Evolutionary conservation across 2,888 invertebrate genomes (phyloP), one percentile per base, ranked within the genome.

Genomic region (Copidosoma aretas): DNA sequence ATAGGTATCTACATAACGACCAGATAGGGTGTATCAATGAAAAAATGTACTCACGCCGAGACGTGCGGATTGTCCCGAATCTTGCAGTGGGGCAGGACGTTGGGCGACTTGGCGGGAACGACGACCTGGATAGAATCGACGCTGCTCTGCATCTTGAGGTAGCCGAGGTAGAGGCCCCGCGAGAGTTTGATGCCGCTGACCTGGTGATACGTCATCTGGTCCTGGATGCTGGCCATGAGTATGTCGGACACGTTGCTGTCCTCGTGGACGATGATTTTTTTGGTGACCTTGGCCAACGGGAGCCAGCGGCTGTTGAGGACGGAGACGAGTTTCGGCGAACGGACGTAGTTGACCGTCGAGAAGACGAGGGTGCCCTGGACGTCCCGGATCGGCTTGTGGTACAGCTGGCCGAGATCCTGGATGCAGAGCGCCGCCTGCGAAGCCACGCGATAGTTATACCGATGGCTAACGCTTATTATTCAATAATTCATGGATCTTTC

Each of bases 61-160:
- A 99, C 94, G 81, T 98, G 97, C 1, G 97, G 93, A 85, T 98
- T 98, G 75, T 96, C 94, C 71, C 98, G 86, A 49, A 98, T 91
- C 83, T 95, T 93, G 73, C 93, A 93, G 82, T 97, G 94, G 0
- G 98, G 98, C 74, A 98, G 88, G 75, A 97, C 94, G 83, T 97
- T 98, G 5, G 98, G 98, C 1, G 94, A 91, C 79, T 94, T 93
- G 64, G 93, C 90, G 0, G 97, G 95, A 25, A 97, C 97, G 57
- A 98, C 92, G 14, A 98, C 91, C 78, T 95, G 91, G 57, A 98
- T 93, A 70, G 94, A 90, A 83, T 98, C 98, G 66, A 98, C 95
- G 1, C 97, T 97, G 75, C 95, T 95, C 82, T 96, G 95, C 87
- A 98, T 92, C 84, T 98, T 98, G 73, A 99, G 86, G 85, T 98